Conservation (phyloP, 2,113 vertebrate genomes). For the Carassius carassius region DNA sequence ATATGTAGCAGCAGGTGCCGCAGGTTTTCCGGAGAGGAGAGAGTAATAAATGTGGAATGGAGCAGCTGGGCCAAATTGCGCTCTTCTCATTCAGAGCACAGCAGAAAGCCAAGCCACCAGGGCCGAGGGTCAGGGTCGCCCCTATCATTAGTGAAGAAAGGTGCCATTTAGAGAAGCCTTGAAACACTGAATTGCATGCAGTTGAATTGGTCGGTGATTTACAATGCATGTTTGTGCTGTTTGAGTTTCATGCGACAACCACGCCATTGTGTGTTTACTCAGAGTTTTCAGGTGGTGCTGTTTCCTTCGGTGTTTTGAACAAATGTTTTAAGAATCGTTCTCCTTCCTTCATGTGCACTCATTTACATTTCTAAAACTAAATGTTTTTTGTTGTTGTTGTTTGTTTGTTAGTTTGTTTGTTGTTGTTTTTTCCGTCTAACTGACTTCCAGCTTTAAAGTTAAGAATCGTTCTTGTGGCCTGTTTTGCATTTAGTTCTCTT, state of each 20-base stretch:
- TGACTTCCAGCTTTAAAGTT: neutral
- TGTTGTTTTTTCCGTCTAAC: too few relatives aligned
- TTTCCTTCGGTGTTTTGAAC: neutral
- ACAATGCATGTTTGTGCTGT: constrained; percentile 24
- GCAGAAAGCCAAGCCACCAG: constrained; percentile 66
- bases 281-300: neutral
- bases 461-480: neutral
- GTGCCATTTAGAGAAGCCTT: constrained; percentile 62
- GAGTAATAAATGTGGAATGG: constrained; percentile 65
- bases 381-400: too few relatives aligned
- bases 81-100: constrained; percentile 71
- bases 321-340: neutral
- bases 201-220: constrained; percentile 21
- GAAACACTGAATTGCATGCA: constrained; percentile 62
- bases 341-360: neutral
- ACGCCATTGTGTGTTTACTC: constrained; percentile 1
- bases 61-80: constrained; percentile 73
- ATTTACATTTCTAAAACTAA: too few relatives aligned
- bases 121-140: constrained; percentile 69
- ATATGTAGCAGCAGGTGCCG: constrained; percentile 67
- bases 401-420: too few relatives aligned
- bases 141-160: constrained; percentile 61
- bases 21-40: constrained; percentile 54
- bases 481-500: neutral
- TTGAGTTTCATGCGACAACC: neutral